These are phyloP conservation scores for Sprattus sprattus DNA, from an alignment of 2,113 vertebrate genomes.

Conservation along the genomic window DNA sequence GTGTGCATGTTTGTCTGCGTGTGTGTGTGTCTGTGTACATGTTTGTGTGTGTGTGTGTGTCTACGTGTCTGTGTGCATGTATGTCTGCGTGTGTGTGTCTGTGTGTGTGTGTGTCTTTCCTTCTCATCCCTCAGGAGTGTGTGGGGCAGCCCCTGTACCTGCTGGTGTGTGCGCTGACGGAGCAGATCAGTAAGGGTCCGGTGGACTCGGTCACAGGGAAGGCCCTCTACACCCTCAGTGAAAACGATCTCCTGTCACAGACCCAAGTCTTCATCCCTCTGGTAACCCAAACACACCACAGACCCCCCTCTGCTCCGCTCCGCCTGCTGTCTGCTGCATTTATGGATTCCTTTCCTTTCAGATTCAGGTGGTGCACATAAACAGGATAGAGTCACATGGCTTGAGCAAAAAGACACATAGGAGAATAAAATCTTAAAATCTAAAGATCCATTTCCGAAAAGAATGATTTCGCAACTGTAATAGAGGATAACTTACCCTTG, in stretches of 20 bases:
- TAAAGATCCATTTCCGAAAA: too few relatives aligned
- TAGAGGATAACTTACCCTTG: too few relatives aligned
- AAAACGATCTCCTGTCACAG: constrained; percentile 97
- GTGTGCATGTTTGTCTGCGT: neutral
- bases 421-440: too few relatives aligned
- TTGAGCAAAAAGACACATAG: too few relatives aligned
- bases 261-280: constrained; percentile 84
- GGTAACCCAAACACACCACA: constrained; percentile 66
- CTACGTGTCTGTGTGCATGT: too few relatives aligned
- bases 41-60: neutral
- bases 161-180: constrained; percentile 86
- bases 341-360: too few relatives aligned
- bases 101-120: neutral
- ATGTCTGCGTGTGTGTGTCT: neutral
- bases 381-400: too few relatives aligned
- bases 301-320: too few relatives aligned
- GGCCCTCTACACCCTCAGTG: constrained; percentile 90
- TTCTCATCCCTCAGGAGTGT: constrained; percentile 75
- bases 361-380: too few relatives aligned
- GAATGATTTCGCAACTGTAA: too few relatives aligned
- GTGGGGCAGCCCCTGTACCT: constrained; percentile 89
- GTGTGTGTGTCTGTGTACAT: neutral
- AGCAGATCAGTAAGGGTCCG: constrained; percentile 89
- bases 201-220: constrained; percentile 91
- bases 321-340: too few relatives aligned